Evolutionary conservation across 2,797 vertebrate genomes (phyloP).

Genomic region (Pseudomugil gertrudae): DNA sequence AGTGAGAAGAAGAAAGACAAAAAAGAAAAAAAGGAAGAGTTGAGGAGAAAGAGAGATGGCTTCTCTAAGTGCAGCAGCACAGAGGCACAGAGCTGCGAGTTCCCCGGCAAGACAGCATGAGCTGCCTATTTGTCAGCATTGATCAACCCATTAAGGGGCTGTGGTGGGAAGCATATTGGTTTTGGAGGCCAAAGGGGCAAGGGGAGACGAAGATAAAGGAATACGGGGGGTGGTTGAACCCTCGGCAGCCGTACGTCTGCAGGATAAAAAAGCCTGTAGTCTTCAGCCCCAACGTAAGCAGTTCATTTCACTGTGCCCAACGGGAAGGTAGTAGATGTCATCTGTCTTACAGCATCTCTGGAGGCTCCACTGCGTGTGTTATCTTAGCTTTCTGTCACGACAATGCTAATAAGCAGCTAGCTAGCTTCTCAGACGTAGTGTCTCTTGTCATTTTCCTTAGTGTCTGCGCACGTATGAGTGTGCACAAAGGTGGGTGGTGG

Average conservation of each 20-base stretch:
- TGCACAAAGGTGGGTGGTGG: conserved; percentile 49
- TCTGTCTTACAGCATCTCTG: conserved; percentile 73
- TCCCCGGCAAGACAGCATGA: conserved; percentile 79
- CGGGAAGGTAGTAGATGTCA: conserved; percentile 57
- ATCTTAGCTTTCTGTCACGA: conserved; percentile 55
- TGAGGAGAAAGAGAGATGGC: conserved; percentile 69
- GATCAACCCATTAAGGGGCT: conserved; percentile 85
- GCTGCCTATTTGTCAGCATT: conserved; percentile 87
- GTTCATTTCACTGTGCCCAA: conserved; percentile 65
- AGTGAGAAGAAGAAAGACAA: conserved; percentile 44
- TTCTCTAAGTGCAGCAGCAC: conserved; percentile 67
- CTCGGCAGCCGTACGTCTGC: conserved; percentile 60
- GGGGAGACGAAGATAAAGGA: conserved; percentile 80
- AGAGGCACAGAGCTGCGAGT: conserved; percentile 73
- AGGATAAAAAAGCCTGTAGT: conserved; percentile 66
- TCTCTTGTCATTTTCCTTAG: conserved; percentile 59
- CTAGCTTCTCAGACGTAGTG: conserved; percentile 54
- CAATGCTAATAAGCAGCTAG: conserved; percentile 53
- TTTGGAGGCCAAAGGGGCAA: conserved; percentile 83
- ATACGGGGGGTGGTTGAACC: conserved; percentile 66
- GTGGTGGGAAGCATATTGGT: conserved; percentile 84
- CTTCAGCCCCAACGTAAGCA: conserved; percentile 52
- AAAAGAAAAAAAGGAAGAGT: conserved; percentile 47
- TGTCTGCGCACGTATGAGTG: conserved; percentile 33
- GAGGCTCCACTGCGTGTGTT: conserved; percentile 56